These are phyloP conservation scores for Patella pellucida DNA, from an alignment of 2,888 invertebrate genomes.

Conservation along the genomic window DNA sequence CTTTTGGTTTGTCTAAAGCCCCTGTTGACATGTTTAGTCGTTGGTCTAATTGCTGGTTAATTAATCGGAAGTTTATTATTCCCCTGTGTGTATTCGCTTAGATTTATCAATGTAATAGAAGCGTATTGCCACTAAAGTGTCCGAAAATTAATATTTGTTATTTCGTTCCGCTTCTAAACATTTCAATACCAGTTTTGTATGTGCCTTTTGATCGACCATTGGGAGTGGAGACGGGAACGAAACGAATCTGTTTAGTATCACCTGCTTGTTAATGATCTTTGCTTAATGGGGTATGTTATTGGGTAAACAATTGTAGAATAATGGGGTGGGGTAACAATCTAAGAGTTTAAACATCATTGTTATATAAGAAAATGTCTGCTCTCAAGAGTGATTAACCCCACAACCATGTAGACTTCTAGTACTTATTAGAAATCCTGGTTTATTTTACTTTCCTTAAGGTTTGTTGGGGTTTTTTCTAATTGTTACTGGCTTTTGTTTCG, in stretches of 20 bases:
- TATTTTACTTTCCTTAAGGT: no score
- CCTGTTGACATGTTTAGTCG: neutral
- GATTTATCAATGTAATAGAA: neutral
- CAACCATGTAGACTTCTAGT: no score
- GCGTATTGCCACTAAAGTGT: slow-evolving; percentile 11
- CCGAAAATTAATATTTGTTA: slow-evolving; percentile 8
- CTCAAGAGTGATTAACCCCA: no score
- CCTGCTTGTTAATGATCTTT: neutral
- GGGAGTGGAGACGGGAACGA: slow-evolving; percentile 1
- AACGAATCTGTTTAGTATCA: slow-evolving; percentile 1
- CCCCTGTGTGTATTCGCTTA: neutral
- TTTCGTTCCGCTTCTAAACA: neutral
- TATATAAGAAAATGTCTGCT: no score
- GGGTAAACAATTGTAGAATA: neutral
- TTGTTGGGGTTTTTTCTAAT: no score
- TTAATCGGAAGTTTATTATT: slow-evolving; percentile 3
- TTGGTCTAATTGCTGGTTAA: slow-evolving; percentile 10
- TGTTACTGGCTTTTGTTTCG: no score
- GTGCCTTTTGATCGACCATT: neutral
- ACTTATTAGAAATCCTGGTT: no score
- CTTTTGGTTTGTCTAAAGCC: neutral
- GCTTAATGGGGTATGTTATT: neutral
- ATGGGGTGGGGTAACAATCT: neutral
- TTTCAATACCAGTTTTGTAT: neutral
- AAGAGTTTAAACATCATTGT: no score